Conservation (phyloP, 2,797 vertebrate genomes). For the Lepilemur ruficaudatus region DNA sequence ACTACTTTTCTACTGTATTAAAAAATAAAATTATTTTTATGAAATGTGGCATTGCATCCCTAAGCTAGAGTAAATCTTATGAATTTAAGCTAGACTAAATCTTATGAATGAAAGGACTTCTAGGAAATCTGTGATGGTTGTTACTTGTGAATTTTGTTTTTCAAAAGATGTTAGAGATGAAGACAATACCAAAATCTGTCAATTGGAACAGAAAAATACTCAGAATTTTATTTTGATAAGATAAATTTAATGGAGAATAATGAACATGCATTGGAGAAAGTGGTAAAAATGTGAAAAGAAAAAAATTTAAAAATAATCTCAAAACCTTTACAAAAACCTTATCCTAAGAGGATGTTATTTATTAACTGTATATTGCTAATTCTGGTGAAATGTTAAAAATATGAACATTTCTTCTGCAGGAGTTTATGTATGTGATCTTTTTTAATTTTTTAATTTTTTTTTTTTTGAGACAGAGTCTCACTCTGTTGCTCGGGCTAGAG, state of each 20-base stretch:
- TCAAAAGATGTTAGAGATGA: not conserved
- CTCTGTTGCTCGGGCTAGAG: no score
- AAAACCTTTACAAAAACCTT: not conserved
- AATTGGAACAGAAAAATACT: not conserved
- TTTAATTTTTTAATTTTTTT: no score
- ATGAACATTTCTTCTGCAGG: not conserved
- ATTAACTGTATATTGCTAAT: not conserved
- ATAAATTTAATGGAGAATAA: not conserved
- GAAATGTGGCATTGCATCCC: not conserved
- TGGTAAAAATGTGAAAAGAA: slow-evolving; percentile 14
- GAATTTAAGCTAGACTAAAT: not conserved
- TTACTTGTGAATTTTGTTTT: slow-evolving; percentile 27
- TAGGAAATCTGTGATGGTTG: not conserved
- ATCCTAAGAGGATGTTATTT: not conserved
- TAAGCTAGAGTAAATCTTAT: not conserved
- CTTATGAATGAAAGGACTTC: not conserved
- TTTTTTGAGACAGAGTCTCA: no score
- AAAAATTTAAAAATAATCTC: not conserved
- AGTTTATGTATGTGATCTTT: not conserved
- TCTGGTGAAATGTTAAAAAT: not conserved
- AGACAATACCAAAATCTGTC: not conserved
- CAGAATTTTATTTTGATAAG: slow-evolving; percentile 6
- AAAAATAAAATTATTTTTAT: not conserved
- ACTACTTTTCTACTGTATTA: not conserved
- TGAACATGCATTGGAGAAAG: not conserved